Evolutionary conservation across 1,140 invertebrate species (phyloP).

Genomic region (Drosophila sechellia): DNA sequence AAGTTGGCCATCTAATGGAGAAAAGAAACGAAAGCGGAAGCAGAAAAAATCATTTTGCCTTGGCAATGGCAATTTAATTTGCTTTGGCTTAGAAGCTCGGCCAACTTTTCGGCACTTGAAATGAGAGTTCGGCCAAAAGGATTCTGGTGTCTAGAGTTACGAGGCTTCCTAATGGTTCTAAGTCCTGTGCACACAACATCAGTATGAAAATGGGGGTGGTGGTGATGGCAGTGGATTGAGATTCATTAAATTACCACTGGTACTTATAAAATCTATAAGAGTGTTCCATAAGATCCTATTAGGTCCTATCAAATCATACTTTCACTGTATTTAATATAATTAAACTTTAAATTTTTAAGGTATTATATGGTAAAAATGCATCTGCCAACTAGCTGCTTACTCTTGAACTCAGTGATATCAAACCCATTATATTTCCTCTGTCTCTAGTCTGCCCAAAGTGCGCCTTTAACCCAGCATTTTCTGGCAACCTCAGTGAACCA

Average conservation of each 20-base stretch:
- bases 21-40: conserved; percentile 5
- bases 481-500: neutral
- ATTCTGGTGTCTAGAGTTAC: conserved; percentile 17
- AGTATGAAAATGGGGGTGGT: neutral
- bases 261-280: neutral
- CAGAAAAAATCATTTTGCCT: conserved; percentile 22
- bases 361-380: too few species aligned
- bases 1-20: conserved; percentile 38
- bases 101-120: conserved; percentile 55
- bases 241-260: neutral
- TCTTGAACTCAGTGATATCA: neutral
- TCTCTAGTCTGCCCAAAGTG: neutral
- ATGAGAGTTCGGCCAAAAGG: conserved; percentile 23
- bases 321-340: too few species aligned
- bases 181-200: conserved; percentile 19
- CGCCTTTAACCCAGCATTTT: neutral
- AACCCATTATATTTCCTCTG: neutral
- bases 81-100: conserved; percentile 45
- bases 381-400: neutral
- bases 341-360: too few species aligned
- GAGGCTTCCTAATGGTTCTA: conserved; percentile 12
- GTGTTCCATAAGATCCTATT: too few species aligned
- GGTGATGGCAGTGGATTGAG: neutral
- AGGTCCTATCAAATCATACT: too few species aligned
- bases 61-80: conserved; percentile 67